phyloP scores from a whole-genome alignment of 2,113 vertebrate species.

The Podocnemis expansa region DNA sequence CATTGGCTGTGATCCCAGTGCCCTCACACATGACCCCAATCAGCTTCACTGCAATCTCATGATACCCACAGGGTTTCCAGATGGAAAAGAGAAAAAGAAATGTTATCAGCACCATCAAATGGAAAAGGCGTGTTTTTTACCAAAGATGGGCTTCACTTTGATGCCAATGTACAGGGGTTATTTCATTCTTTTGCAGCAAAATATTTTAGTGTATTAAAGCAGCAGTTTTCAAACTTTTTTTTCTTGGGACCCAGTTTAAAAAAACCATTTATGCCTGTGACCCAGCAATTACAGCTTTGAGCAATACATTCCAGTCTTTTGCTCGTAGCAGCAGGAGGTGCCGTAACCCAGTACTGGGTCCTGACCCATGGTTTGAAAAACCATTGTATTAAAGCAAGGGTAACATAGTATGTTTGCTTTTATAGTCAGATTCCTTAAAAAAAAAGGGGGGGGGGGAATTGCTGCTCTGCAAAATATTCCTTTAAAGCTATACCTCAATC shows the following conservation, averaged over 20 bases:
- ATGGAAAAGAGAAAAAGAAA: slow-evolving; percentile 63
- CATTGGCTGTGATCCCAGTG: slow-evolving; percentile 75
- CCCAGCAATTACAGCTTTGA: too few species aligned
- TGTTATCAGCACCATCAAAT: slow-evolving; percentile 62
- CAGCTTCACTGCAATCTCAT: slow-evolving; percentile 68
- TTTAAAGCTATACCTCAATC: neutral
- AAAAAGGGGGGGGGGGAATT: slow-evolving; percentile 14
- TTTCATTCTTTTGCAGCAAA: slow-evolving; percentile 15
- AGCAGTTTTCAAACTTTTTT: too few species aligned
- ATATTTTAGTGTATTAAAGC: slow-evolving; percentile 11
- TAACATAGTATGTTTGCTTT: neutral
- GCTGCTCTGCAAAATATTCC: neutral
- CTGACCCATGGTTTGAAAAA: too few species aligned
- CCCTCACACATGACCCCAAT: slow-evolving; percentile 75
- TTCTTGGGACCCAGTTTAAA: too few species aligned
- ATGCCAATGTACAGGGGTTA: slow-evolving; percentile 6
- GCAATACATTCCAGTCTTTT: too few species aligned
- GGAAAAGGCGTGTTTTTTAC: slow-evolving; percentile 7
- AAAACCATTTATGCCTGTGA: too few species aligned
- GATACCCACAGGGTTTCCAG: slow-evolving; percentile 70
- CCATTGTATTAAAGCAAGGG: slow-evolving; percentile 20
- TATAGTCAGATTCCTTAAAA: neutral
- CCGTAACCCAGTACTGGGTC: too few species aligned
- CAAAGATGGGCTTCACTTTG: neutral
- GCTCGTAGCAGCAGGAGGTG: too few species aligned